phyloP scores from a whole-genome alignment of 2,888 invertebrate genomes.

The Peribatodes rhomboidaria region DNA sequence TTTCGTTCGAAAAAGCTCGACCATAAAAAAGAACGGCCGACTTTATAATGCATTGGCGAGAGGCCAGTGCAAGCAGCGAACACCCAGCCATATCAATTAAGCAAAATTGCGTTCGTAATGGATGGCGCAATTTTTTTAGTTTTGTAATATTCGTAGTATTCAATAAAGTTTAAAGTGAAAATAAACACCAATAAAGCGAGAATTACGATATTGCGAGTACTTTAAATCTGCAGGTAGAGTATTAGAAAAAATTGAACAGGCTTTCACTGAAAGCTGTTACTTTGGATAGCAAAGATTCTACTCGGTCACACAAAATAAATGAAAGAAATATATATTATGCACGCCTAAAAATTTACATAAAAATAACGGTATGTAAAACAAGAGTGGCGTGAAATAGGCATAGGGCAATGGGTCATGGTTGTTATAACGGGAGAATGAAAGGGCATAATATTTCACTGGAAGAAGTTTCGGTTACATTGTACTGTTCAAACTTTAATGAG shows the following conservation, averaged over 20 bases:
- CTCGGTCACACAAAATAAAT: constrained; percentile 16
- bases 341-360: constrained; percentile 58
- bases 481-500: constrained; percentile 40
- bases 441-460: constrained; percentile 43
- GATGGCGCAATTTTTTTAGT: constrained; percentile 27
- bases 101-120: constrained; percentile 47
- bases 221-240: neutral
- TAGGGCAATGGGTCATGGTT: constrained; percentile 53
- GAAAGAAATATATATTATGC: constrained; percentile 48
- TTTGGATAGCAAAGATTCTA: constrained; percentile 9
- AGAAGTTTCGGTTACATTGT: constrained; percentile 38
- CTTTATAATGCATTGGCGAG: constrained; percentile 57
- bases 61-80: constrained; percentile 56
- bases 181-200: constrained; percentile 10
- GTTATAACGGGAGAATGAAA: constrained; percentile 52
- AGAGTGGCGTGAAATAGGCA: constrained; percentile 49
- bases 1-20: constrained; percentile 8
- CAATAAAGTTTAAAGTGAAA: constrained; percentile 9
- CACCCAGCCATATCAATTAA: constrained; percentile 56
- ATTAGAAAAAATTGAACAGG: neutral
- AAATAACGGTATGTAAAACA: constrained; percentile 55
- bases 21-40: constrained; percentile 22
- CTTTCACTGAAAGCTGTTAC: constrained; percentile 9
- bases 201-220: constrained; percentile 2
- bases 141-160: constrained; percentile 13